A percentile compares a stretch with the other conserved stretches of the same genome.
These are phyloP conservation scores for Bombus waltoni DNA, from an alignment of 1,140 invertebrate species.

Conservation along the genomic window DNA sequence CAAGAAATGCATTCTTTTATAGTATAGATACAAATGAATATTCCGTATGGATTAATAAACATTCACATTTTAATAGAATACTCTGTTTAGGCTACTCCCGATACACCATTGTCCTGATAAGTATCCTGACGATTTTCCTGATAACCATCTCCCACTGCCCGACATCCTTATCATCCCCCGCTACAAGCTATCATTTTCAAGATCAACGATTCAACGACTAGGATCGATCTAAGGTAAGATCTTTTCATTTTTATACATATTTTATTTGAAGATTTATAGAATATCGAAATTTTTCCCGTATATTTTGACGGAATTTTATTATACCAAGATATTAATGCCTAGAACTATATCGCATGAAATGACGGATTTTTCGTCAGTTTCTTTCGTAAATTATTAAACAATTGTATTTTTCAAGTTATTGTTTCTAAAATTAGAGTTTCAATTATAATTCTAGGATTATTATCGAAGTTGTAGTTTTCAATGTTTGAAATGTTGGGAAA, in stretches of 20 bases:
- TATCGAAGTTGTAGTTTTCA: not conserved
- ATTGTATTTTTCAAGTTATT: too few relatives aligned
- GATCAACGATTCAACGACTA: not conserved
- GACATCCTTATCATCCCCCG: not conserved
- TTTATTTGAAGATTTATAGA: not conserved
- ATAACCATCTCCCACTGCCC: not conserved
- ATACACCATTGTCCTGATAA: not conserved
- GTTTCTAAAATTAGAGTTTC: too few relatives aligned
- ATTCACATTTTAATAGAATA: constrained; percentile 76
- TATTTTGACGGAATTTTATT: constrained; percentile 1
- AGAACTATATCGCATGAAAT: too few relatives aligned
- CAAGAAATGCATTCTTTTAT: constrained; percentile 67
- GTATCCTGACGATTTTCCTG: not conserved
- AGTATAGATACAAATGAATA: constrained; percentile 63
- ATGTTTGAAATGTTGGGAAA: not conserved
- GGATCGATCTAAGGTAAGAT: constrained; percentile 11
- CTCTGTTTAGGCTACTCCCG: not conserved
- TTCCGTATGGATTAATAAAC: constrained; percentile 70
- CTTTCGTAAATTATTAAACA: too few relatives aligned
- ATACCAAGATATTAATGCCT: not conserved
- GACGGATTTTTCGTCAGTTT: too few relatives aligned
- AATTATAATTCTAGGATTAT: too few relatives aligned
- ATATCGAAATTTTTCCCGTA: not conserved
- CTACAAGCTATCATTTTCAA: not conserved
- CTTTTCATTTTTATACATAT: not conserved